A percentile compares a stretch with the other conserved stretches of the same genome.
Conservation (phyloP, 2,797 vertebrate species). For the Rousettus madagascariensis region DNA sequence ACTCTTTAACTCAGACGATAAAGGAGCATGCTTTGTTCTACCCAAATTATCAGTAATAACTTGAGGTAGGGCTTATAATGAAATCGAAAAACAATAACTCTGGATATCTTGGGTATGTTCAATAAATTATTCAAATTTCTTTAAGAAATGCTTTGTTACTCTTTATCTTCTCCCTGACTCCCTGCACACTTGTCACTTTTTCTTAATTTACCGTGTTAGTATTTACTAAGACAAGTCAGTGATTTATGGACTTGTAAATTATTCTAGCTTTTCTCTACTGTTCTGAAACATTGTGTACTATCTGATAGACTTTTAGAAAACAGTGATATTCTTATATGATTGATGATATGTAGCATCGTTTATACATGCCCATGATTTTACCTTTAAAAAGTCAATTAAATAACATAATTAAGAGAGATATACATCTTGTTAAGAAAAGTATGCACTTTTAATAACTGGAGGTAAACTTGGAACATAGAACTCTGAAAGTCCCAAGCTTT, state of each 20-base stretch:
- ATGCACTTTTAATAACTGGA: not conserved
- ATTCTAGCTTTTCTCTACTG: slow-evolving; percentile 36
- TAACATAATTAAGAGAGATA: not conserved
- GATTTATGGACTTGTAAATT: slow-evolving; percentile 63
- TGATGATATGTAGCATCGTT: slow-evolving; percentile 33
- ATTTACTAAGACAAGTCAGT: slow-evolving; percentile 38
- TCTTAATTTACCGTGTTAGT: not conserved
- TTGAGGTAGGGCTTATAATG: not conserved
- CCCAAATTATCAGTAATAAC: not conserved
- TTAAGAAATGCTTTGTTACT: not conserved
- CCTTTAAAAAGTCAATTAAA: slow-evolving; percentile 38
- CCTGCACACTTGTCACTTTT: not conserved
- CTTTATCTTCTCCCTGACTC: not conserved
- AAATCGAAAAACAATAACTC: not conserved
- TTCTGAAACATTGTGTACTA: slow-evolving; percentile 44
- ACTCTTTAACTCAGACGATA: not conserved
- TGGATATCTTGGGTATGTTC: not conserved
- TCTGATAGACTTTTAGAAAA: slow-evolving; percentile 6
- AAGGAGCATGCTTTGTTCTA: not conserved
- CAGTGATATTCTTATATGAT: slow-evolving; percentile 9
- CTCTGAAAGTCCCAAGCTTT: not conserved
- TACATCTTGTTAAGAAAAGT: not conserved
- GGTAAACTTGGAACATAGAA: not conserved
- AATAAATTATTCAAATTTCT: not conserved
- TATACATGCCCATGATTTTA: not conserved